Evolutionary conservation across 1,140 invertebrate species (phyloP), one percentile per base, ranked within the genome.

Genomic region (Belonocnema kinseyi): DNA sequence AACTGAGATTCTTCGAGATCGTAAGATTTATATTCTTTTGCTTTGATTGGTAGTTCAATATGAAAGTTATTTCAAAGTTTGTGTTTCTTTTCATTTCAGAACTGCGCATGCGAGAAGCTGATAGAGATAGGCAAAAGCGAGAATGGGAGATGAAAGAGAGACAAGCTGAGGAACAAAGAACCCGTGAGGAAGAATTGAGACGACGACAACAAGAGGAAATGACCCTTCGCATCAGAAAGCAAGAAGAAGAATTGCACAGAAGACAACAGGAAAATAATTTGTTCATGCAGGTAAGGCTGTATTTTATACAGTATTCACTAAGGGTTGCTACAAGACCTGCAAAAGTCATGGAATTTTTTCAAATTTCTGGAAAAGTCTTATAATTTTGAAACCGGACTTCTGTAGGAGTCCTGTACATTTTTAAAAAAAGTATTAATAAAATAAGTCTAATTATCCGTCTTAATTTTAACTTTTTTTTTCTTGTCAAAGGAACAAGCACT

Each of bases 101-200:
- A 92, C 89, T 98, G 80, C 93, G 96, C 26, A 94, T 96, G 86
- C 93, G 97, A 76, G 97, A 98, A 92, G 93, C 96, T 83, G 96
- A 97, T 89, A 94, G 96, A 78, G 97, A 97, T 87, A 93, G 96
- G 6, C 95, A 96, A 89, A 97, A 97, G 87, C 93, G 96, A 80
- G 96, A 97, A 87, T 97, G 96, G 95, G 96, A 97, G 91, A 94
- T 96, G 93, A 96, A 96, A 53, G 95, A 97, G 87, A 93, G 96
- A 76, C 95, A 96, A 85, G 96, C 94, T 5, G 96, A 97, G 81
- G 96, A 97, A 89, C 94, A 96, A 79, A 93, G 96, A 61, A 94
- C 94, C 26, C 92, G 94, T 6, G 96, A 96, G 84, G 95, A 96
- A 86, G 94, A 94, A 87, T 92, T 94, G 46, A 91, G 95, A 85